These are phyloP conservation scores for Datnioides undecimradiatus DNA, from an alignment of 2,113 vertebrate genomes.

Conservation along the genomic window DNA sequence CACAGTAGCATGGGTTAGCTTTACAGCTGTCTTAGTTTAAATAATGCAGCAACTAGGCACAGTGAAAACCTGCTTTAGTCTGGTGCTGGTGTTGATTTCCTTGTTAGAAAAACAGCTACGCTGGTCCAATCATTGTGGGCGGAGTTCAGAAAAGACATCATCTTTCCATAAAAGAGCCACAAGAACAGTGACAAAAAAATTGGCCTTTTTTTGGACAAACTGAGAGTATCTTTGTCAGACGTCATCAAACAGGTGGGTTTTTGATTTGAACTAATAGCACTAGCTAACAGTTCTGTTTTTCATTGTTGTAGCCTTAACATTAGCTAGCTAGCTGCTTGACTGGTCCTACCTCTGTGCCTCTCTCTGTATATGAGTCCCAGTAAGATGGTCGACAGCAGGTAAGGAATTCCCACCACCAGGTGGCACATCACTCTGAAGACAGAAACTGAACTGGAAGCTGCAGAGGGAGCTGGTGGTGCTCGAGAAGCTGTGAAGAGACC, in stretches of 20 bases:
- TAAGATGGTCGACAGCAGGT: conserved; percentile 21
- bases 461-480: background rate
- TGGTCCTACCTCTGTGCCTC: background rate
- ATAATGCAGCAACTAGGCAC: too few species aligned
- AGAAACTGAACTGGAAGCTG: background rate
- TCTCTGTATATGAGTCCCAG: conserved; percentile 34
- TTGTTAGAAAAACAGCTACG: too few species aligned
- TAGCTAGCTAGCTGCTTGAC: background rate
- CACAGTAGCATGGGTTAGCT: background rate
- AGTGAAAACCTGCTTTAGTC: too few species aligned
- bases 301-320: background rate
- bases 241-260: too few species aligned
- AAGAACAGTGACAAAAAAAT: too few species aligned
- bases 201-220: too few species aligned
- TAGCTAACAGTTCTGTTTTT: background rate
- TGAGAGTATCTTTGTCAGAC: too few species aligned
- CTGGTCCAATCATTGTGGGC: too few species aligned
- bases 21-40: too few species aligned
- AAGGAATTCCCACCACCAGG: conserved; percentile 17
- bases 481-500: background rate
- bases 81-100: too few species aligned
- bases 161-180: too few species aligned
- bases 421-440: conserved; percentile 5
- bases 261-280: background rate
- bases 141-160: too few species aligned